Evolutionary conservation across 1,140 invertebrate genomes (phyloP).

Genomic region (Portunus trituberculatus): DNA sequence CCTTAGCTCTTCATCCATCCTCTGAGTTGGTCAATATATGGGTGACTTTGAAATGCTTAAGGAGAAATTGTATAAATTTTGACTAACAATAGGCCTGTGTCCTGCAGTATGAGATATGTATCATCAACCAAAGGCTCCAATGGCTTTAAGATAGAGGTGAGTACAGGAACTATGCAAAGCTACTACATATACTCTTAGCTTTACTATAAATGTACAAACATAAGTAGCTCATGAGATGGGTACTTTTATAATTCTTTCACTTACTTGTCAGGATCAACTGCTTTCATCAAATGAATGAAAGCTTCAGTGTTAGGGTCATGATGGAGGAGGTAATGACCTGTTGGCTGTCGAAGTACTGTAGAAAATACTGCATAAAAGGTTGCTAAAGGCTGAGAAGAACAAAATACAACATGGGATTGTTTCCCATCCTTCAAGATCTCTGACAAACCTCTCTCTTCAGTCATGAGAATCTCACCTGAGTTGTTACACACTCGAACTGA

Average conservation of each 20-base stretch:
- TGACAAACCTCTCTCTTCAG: slow-evolving; percentile 55
- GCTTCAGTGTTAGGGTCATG: slow-evolving; percentile 65
- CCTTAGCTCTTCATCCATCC: too few species aligned
- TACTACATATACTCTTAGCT: background rate
- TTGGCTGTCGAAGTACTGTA: background rate
- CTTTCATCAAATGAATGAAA: slow-evolving; percentile 58
- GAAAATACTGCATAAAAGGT: slow-evolving; percentile 64
- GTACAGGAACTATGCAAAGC: too few species aligned
- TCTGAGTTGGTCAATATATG: too few species aligned
- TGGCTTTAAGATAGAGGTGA: too few species aligned
- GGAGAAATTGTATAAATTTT: too few species aligned
- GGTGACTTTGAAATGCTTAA: too few species aligned
- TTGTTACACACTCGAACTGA: slow-evolving; percentile 65
- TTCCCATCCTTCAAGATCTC: slow-evolving; percentile 57
- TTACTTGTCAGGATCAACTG: slow-evolving; percentile 46
- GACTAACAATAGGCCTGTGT: too few species aligned
- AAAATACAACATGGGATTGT: slow-evolving; percentile 57
- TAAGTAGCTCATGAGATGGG: background rate
- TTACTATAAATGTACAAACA: background rate
- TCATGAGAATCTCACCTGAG: slow-evolving; percentile 52
- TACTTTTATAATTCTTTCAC: background rate
- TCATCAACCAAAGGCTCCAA: too few species aligned
- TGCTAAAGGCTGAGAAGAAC: slow-evolving; percentile 38
- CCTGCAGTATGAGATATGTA: too few species aligned
- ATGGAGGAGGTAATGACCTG: slow-evolving; percentile 64